Evolutionary conservation across 2,888 invertebrate species (phyloP).

Genomic region (Calameuta filiformis): DNA sequence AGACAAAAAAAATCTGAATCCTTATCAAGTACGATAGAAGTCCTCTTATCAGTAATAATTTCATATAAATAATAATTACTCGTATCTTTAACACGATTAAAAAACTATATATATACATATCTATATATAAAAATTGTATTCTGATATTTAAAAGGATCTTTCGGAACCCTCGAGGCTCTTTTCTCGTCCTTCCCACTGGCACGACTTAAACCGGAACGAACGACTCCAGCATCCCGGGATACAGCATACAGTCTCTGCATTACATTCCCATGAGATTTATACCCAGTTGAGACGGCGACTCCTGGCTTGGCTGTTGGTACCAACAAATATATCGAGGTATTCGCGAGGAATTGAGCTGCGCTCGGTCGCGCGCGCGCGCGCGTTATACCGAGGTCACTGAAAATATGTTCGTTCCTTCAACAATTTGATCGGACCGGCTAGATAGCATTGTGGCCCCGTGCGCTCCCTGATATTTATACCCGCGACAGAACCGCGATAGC

Average conservation of each 20-base stretch:
- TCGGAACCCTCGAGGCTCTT: too few species aligned
- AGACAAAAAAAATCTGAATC: too few species aligned
- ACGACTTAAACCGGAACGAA: too few species aligned
- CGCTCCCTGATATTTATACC: slow-evolving; percentile 52
- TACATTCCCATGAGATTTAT: slow-evolving; percentile 55
- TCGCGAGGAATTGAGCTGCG: slow-evolving; percentile 59
- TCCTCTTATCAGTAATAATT: too few species aligned
- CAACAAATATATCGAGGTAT: slow-evolving; percentile 64
- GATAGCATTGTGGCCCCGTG: slow-evolving; percentile 57
- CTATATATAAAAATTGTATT: too few species aligned
- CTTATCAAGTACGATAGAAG: too few species aligned
- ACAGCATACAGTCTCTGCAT: slow-evolving; percentile 18
- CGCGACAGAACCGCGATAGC: slow-evolving; percentile 40
- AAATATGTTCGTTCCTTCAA: slow-evolving; percentile 63
- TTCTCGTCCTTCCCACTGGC: too few species aligned
- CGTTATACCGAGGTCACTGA: slow-evolving; percentile 54
- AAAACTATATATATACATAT: too few species aligned
- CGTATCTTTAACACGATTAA: too few species aligned
- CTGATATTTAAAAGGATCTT: too few species aligned
- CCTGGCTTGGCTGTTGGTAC: slow-evolving; percentile 30
- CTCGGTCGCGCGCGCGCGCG: slow-evolving; percentile 22
- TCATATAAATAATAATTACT: too few species aligned
- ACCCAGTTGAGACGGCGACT: slow-evolving; percentile 30
- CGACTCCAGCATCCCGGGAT: too few species aligned
- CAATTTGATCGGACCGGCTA: slow-evolving; percentile 59